Percentiles rank a stretch among this genome's conserved stretches.
Conservation (phyloP, 2,888 invertebrate species). For the Keiferia lycopersicella region DNA sequence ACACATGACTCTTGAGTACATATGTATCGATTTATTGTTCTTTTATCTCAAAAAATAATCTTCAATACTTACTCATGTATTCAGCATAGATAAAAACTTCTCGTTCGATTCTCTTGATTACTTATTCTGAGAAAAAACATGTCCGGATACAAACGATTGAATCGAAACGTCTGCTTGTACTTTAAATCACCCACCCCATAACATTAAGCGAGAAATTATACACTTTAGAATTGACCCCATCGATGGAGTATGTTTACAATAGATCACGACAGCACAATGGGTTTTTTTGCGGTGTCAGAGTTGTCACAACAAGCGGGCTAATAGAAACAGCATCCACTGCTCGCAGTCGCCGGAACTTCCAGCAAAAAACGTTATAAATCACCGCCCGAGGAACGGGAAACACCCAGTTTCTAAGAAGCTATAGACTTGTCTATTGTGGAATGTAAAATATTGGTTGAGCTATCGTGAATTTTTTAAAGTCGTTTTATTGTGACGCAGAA, state of each 20-base stretch:
- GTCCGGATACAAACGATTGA: conserved; percentile 12
- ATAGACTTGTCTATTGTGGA: conserved; percentile 16
- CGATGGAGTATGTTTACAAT: conserved; percentile 40
- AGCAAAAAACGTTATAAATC: conserved; percentile 56
- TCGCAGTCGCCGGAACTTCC: conserved; percentile 55
- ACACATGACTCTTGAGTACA: conserved; percentile 18
- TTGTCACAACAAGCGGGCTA: conserved; percentile 58
- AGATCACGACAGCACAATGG: conserved; percentile 38
- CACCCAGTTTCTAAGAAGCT: conserved; percentile 18
- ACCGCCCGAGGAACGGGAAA: conserved; percentile 6
- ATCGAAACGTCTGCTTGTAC: conserved; percentile 9
- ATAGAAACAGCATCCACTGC: conserved; percentile 50
- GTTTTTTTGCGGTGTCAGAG: conserved; percentile 52
- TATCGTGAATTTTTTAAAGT: background rate
- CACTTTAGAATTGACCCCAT: conserved; percentile 19
- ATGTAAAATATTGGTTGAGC: conserved; percentile 5
- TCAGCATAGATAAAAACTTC: background rate
- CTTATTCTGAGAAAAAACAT: background rate
- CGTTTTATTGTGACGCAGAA: background rate
- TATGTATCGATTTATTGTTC: conserved; percentile 21
- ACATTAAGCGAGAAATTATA: conserved; percentile 23
- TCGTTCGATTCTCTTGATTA: background rate
- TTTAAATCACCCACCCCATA: conserved; percentile 5
- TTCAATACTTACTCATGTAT: background rate
- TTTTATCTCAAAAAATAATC: conserved; percentile 20